Conservation (phyloP, 2,888 invertebrate species). For the Diabrotica balteata region DNA sequence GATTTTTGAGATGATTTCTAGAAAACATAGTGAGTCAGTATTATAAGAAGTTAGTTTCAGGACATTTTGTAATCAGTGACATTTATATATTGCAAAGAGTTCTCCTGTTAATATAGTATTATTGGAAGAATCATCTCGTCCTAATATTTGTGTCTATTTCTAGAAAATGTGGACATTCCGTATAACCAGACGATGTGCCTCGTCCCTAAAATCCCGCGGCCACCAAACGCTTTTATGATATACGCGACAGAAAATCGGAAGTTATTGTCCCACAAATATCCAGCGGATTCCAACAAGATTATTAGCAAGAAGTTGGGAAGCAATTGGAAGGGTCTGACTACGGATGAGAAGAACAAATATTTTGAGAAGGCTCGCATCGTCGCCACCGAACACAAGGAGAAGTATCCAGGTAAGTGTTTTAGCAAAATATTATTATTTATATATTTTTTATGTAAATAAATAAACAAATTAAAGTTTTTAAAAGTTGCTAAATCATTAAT, state of each 20-base stretch:
- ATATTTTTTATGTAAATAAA: no score
- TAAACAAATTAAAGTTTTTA: no score
- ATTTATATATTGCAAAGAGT: no score
- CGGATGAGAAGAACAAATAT: constrained; percentile 64
- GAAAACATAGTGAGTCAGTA: no score
- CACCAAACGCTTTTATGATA: constrained; percentile 71
- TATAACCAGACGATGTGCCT: constrained; percentile 16
- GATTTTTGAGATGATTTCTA: no score
- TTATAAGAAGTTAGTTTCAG: no score
- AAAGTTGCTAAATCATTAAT: no score
- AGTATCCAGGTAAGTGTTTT: constrained; percentile 65
- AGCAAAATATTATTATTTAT: no score
- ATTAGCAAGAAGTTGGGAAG: constrained; percentile 68
- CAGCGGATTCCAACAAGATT: constrained; percentile 68
- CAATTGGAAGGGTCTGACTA: constrained; percentile 66
- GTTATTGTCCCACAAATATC: constrained; percentile 64
- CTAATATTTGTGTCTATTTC: no score
- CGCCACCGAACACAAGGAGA: constrained; percentile 67
- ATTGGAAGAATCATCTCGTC: no score
- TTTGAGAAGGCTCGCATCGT: constrained; percentile 65
- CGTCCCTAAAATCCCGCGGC: constrained; percentile 64
- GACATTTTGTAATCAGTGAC: no score
- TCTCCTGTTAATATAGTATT: no score
- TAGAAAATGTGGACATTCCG: constrained; percentile 11
- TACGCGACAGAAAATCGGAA: constrained; percentile 70